Base-by-base conservation (phyloP, 53 echinoderm and acorn worm species). In the Mesocentrotus franciscanus region DNA sequence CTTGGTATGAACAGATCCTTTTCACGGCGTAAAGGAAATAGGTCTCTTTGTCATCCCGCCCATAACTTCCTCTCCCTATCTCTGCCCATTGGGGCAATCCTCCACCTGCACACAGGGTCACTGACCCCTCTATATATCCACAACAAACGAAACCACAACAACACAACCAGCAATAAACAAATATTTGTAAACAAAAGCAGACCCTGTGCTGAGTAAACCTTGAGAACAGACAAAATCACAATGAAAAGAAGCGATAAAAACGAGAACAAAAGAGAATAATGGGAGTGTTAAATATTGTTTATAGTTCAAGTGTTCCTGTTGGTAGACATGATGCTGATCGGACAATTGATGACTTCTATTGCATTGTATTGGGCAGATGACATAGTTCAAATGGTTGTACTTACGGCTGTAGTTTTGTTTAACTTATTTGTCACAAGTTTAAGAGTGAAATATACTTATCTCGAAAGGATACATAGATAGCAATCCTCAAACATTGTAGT, bases 111-210 rank as follows among this genome's bases (percentile, higher is more conserved):
- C 8, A 18, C 42, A 42, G 42, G 81, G 81, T 81, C 81, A 81
- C 9, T 42, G 81, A 42, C 81, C 81, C 9, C 81, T 81, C 7
- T 17, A 17, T 32, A 30, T 18, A 30, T 74, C 74, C 74, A 81
- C 81, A 81, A 39, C 81, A 81, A 39, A 81, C 81, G 42, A 42
- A 81, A 36, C 81, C 42, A 81, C 81, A 81, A 81, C 42, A 81
- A 76, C 76, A 76, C 11, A 33, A 81, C 36, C 36, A 81, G 42
- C 36, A 81, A 27, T 81, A 81, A 81, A 81, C 42, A 81, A 42
- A 42, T 81, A 81, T 36, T 81, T 81, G 81, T 81, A 36, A 81
- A 81, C 81, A 81, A 81, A 20, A 6, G 36, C 81, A 81, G 81
- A 81, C 81, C 81, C 35, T 39, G 81, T 81, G 39, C 22, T 8